Base-by-base conservation (phyloP, 1,140 invertebrate genomes). In the Formica selysi region DNA sequence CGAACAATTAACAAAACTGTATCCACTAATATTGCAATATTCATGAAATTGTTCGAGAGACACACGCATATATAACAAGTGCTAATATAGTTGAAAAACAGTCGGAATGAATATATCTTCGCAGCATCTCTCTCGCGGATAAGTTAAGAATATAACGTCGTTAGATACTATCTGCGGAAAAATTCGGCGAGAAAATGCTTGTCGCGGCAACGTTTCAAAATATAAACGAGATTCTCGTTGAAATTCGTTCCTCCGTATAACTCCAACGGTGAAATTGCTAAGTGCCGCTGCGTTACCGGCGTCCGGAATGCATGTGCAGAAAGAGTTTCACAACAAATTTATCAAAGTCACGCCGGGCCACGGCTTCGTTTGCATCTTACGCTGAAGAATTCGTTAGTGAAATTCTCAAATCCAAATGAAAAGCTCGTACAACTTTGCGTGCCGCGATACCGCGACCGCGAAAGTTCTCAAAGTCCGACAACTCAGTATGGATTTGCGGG, bases 311-410 rank as follows among this genome's bases (percentile, higher is more conserved):
- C 68, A 83, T 74, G 79, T 74, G 79, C 68, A 54, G 54, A 74
- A 74, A 74, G 54, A 83, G 68, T 83, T 62, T 83, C 54, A 44
- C 68, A 83, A 83, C 68, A 62, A 83, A 83, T 83, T 83, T 83
- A 83, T 83, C 68, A 83, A 74, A 83, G 79, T 62, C 78, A 80
- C 32, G 78, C 65, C 22, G 64, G 65, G 79, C 68, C 26, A 38
- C 54, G 79, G 73, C 38, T 83, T 83, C 54, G 79, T 83, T 74
- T 74, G 79, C 79, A 73, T 78, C 78, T 67, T 68, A 59, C 62
- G 61, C 44, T 65, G 64, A 84, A 86, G 67, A 86, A 85, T 86
- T 86, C 68, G 80, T 86, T 88, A 90, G 73, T 62, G 61, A 64
- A 70, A 90, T 90, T 79, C 80, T 38, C 76, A 22, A 22, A 41